Percentiles rank a stretch among this genome's conserved stretches.
Evolutionary conservation across 92 coral and sea anemone species (phyloP).

Genomic region (Scolanthus callimorphus): DNA sequence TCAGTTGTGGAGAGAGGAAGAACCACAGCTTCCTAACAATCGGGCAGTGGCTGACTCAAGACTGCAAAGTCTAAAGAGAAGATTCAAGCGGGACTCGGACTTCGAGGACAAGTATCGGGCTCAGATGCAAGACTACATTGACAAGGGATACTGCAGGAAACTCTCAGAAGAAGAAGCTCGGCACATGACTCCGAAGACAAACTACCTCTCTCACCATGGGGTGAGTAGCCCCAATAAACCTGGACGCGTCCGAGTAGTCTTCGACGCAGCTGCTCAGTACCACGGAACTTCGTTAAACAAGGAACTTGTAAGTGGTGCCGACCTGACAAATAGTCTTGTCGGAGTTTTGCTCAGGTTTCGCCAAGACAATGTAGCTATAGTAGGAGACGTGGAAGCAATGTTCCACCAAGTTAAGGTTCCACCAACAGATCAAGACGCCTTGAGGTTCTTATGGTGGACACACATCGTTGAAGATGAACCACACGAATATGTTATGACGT

Average conservation of each 20-base stretch:
- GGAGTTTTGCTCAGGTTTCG: conserved; percentile 23
- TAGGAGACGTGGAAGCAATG: conserved; percentile 31
- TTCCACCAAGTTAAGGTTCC: conserved; percentile 22
- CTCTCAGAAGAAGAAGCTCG: not conserved
- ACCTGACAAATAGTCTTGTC: conserved; percentile 14
- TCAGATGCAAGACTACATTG: conserved; percentile 17
- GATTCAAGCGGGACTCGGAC: conserved; percentile 10
- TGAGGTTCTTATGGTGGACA: conserved; percentile 30
- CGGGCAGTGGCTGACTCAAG: conserved; percentile 16
- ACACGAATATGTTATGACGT: conserved; percentile 20
- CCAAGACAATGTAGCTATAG: not conserved
- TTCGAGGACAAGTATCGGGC: conserved; percentile 16
- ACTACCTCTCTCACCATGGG: conserved; percentile 31
- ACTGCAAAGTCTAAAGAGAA: conserved; percentile 22
- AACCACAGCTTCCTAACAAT: conserved; percentile 18
- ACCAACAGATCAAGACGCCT: conserved; percentile 9
- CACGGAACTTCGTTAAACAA: conserved; percentile 26
- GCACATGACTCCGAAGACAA: not conserved
- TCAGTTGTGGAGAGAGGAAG: conserved; percentile 17
- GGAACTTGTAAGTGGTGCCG: conserved; percentile 29
- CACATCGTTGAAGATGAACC: conserved; percentile 7
- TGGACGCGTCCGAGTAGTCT: conserved; percentile 33
- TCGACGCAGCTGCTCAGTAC: conserved; percentile 17
- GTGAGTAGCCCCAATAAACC: conserved; percentile 19
- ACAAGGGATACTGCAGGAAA: conserved; percentile 17